Conservation (phyloP, 2,797 vertebrate genomes). For the Silurus lanzhouensis region DNA sequence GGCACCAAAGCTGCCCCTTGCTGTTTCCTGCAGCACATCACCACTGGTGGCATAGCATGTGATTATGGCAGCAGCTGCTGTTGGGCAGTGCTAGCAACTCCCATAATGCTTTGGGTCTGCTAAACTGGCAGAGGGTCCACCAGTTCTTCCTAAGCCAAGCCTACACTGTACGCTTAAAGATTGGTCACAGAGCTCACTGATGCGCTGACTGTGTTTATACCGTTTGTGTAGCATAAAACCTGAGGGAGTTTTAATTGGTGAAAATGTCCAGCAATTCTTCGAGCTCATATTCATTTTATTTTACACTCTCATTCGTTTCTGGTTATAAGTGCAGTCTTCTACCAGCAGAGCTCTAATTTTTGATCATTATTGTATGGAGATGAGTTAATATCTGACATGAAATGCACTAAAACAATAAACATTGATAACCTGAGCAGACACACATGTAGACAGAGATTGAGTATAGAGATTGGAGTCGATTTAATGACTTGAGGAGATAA, state of each 20-base stretch:
- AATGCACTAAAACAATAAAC: neutral
- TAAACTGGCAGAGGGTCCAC: neutral
- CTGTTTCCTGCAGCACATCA: constrained; percentile 47
- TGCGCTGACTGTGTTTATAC: too few relatives aligned
- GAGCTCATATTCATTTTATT: neutral
- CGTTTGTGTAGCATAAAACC: neutral
- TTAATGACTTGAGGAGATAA: neutral
- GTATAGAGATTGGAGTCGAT: neutral
- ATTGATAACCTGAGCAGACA: neutral
- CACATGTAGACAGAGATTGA: neutral
- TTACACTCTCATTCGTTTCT: neutral
- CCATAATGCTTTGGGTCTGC: constrained; percentile 10
- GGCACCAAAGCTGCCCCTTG: constrained; percentile 34
- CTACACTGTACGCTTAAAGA: neutral
- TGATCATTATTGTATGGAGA: neutral
- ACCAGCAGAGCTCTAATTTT: neutral
- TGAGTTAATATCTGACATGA: neutral
- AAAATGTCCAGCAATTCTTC: neutral
- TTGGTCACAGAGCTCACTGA: neutral
- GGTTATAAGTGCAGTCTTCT: neutral
- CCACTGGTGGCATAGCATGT: constrained; percentile 33
- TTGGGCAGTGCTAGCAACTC: constrained; percentile 10
- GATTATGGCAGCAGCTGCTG: constrained; percentile 36
- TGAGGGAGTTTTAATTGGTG: neutral
- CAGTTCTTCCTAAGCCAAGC: neutral